Conservation (phyloP, 2,888 invertebrate genomes). For the Lycaena phlaeas region DNA sequence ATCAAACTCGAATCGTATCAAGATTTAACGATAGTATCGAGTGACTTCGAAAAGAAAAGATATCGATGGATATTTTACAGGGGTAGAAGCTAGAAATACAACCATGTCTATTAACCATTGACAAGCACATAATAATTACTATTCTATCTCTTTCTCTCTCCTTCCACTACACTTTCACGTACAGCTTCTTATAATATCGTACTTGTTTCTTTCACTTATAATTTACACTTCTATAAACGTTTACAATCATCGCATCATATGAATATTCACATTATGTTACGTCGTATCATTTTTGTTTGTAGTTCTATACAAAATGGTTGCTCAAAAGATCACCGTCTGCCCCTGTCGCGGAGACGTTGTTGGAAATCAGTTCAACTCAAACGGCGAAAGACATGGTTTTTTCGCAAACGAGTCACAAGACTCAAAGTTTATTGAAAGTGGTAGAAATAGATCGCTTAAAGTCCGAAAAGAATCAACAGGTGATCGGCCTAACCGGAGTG, state of each 20-base stretch:
- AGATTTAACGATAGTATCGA: too few species aligned
- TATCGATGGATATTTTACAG: too few species aligned
- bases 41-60: too few species aligned
- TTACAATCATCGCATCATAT: conserved; percentile 43
- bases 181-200: conserved; percentile 16
- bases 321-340: conserved; percentile 65
- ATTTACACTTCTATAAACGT: conserved; percentile 12
- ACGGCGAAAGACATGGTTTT: conserved; percentile 70
- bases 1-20: too few species aligned
- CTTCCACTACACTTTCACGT: too few species aligned
- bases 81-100: too few species aligned
- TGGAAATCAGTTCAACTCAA: conserved; percentile 57
- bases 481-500: conserved; percentile 49
- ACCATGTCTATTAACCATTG: too few species aligned
- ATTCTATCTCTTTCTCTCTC: too few species aligned
- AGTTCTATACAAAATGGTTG: conserved; percentile 73
- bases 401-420: conserved; percentile 68
- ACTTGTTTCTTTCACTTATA: conserved; percentile 20
- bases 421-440: conserved; percentile 66
- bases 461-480: conserved; percentile 54
- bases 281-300: conserved; percentile 72
- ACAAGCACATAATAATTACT: too few species aligned
- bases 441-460: conserved; percentile 69
- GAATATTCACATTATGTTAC: conserved; percentile 68
- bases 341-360: conserved; percentile 68